Conservation (phyloP, 2,888 invertebrate genomes). For the Quadroppia sp. region DNA sequence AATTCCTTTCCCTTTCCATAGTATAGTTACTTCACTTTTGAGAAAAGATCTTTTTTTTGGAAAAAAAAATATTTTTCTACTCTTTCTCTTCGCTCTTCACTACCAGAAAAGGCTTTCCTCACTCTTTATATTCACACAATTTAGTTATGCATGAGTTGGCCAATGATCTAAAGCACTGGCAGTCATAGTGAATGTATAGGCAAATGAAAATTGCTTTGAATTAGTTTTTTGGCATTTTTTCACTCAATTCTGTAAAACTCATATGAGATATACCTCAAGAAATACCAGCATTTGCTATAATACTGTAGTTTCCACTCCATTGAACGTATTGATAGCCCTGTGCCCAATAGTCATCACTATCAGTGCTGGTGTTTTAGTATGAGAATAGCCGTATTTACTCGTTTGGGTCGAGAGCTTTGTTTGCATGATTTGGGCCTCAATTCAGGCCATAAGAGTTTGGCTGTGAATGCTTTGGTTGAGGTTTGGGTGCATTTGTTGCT, state of each 20-base stretch:
- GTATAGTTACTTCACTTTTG: neutral
- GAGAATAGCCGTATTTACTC: too few relatives aligned
- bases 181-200: constrained; percentile 9
- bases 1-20: neutral
- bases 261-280: neutral
- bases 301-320: constrained; percentile 9
- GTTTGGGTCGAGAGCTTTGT: neutral
- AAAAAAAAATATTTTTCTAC: too few relatives aligned
- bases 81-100: too few relatives aligned
- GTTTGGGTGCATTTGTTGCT: constrained; percentile 24
- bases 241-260: neutral
- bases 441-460: neutral
- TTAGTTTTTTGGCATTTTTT: constrained; percentile 2
- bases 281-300: constrained; percentile 9
- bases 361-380: neutral
- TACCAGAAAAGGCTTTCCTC: neutral
- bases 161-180: constrained; percentile 4
- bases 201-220: constrained; percentile 16
- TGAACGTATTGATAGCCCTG: constrained; percentile 24
- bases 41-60: neutral
- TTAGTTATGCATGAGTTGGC: constrained; percentile 33
- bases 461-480: neutral
- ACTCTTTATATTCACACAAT: constrained; percentile 15
- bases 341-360: neutral
- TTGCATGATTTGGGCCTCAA: neutral